phyloP scores from a whole-genome alignment of 1,140 invertebrate genomes.

The Drosophila quadrilineata region DNA sequence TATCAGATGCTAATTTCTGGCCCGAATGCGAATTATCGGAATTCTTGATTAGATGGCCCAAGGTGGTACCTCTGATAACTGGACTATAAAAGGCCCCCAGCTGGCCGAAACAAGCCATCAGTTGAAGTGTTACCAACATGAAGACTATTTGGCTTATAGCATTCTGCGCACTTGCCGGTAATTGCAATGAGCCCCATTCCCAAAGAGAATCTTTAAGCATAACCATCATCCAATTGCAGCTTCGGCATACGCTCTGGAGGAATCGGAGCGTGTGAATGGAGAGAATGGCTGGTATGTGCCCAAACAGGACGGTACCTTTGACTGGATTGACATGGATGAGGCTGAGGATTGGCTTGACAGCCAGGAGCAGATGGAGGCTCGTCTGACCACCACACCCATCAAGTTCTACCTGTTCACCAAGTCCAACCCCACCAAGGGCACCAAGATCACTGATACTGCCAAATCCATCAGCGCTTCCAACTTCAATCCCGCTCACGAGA shows the following conservation, averaged over 20 bases:
- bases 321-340: slow-evolving; percentile 65
- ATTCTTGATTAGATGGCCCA: slow-evolving; percentile 14
- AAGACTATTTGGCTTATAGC: slow-evolving; percentile 49
- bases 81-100: slow-evolving; percentile 38
- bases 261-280: slow-evolving; percentile 60
- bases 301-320: slow-evolving; percentile 54
- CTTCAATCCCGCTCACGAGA: slow-evolving; percentile 63
- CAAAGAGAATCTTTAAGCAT: background rate
- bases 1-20: slow-evolving; percentile 35
- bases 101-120: slow-evolving; percentile 2
- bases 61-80: background rate
- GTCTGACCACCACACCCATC: slow-evolving; percentile 51
- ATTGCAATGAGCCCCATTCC: background rate
- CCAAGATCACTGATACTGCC: slow-evolving; percentile 51
- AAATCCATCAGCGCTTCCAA: slow-evolving; percentile 55
- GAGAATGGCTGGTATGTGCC: slow-evolving; percentile 79
- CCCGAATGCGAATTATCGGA: slow-evolving; percentile 11
- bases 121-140: slow-evolving; percentile 36
- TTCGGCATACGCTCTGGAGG: slow-evolving; percentile 46
- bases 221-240: slow-evolving; percentile 18
- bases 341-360: slow-evolving; percentile 50
- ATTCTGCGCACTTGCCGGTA: slow-evolving; percentile 51
- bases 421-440: slow-evolving; percentile 49
- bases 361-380: slow-evolving; percentile 40
- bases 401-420: slow-evolving; percentile 65